Base-by-base conservation (phyloP, 1,140 invertebrate species). In the Zophobas morio region DNA sequence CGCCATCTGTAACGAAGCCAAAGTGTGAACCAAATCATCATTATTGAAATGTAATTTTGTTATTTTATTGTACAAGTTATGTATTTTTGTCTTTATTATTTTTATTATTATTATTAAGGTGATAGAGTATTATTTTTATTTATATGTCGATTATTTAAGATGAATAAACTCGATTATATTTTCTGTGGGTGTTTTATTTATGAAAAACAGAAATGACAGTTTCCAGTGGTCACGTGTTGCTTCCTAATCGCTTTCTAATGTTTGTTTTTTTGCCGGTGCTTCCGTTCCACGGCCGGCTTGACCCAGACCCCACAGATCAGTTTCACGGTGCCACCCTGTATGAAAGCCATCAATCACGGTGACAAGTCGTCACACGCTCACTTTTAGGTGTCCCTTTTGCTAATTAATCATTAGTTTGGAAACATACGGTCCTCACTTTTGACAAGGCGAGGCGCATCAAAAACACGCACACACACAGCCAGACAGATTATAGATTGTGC, bases 321-420 rank as follows among this genome's bases (percentile, higher is more conserved):
- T 57, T 57, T 57, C 32, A 5, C 1, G 8, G 34, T 42, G 40
- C 70, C 70, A 72, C 70, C 70, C 70, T 72, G 46, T 72, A 37
- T 49, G 70, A 53, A 35, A 3, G 5, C 2, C 66, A 72, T 72
- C 51, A 72, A 72, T 72, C 70, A 72, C 46, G 36, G 70, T 72
- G 70, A 72, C 70, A 72, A 72, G 47, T 72, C 46, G 70, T 72
- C 70, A 72, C 70, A 72, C 70, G 70, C 70, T 72, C 70, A 72
- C 70, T 72, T 72, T 72, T 72, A 72, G 46, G 51, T 72, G 70
- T 72, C 70, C 70, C 70, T 53, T 20, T 54, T 72, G 70, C 70
- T 72, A 72, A 72, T 72, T 72, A 72, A 72, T 72, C 70, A 72
- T 72, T 72, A 72, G 70, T 72, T 53, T 35, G 51, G 47, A 72